Conservation (phyloP, 2,797 vertebrate species). For the Phoebastria nigripes region DNA sequence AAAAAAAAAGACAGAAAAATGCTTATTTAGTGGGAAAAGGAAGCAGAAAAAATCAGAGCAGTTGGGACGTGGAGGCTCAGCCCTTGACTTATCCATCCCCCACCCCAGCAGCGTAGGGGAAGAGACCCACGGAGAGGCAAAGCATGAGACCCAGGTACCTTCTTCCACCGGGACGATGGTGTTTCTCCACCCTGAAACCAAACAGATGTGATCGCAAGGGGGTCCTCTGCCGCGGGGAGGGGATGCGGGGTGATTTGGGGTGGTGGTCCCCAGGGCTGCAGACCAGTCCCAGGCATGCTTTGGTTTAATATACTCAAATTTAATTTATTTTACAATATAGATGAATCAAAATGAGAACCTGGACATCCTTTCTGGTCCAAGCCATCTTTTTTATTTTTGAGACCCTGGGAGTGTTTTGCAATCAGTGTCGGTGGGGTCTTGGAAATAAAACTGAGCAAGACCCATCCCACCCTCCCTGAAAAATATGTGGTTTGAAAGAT, state of each 20-base stretch:
- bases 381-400: neutral
- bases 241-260: neutral
- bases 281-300: neutral
- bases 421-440: neutral
- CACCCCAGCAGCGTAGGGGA: neutral
- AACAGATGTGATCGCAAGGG: too few relatives aligned
- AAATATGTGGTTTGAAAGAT: neutral
- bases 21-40: neutral
- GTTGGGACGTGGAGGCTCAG: neutral
- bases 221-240: neutral
- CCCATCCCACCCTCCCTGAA: neutral
- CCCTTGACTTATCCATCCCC: neutral
- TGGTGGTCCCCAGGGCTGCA: neutral
- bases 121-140: neutral
- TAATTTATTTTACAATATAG: neutral
- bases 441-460: neutral
- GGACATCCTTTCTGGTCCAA: neutral
- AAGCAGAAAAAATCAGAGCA: too few relatives aligned
- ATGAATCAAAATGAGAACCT: neutral
- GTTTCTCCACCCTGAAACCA: neutral
- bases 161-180: neutral
- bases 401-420: neutral
- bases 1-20: neutral
- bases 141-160: neutral
- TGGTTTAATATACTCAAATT: too few relatives aligned